phyloP scores from a whole-genome alignment of 2,888 invertebrate genomes.

The Lithophane ornitopus region DNA sequence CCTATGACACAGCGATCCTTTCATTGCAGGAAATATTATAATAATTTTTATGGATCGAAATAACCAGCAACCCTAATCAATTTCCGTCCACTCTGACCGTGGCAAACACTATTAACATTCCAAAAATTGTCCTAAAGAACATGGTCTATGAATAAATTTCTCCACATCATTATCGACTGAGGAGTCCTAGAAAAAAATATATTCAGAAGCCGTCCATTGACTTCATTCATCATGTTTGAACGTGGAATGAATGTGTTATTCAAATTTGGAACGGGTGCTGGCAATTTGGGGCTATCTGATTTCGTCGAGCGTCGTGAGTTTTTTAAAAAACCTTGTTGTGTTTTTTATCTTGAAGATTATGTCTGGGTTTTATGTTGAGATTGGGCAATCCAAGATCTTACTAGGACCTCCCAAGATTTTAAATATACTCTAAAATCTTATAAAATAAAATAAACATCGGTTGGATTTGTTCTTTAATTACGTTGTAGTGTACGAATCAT shows the following conservation, averaged over 20 bases:
- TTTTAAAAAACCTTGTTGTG: neutral
- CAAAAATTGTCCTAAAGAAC: constrained; percentile 1
- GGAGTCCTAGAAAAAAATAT: constrained; percentile 63
- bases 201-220: constrained; percentile 60
- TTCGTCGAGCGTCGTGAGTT: constrained; percentile 25
- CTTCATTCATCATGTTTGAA: constrained; percentile 72
- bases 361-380: neutral
- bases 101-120: constrained; percentile 28
- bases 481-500: neutral
- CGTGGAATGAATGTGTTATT: constrained; percentile 69
- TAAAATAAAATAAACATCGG: neutral
- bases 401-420: neutral
- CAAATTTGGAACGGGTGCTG: constrained; percentile 58
- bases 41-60: neutral
- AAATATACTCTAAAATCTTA: neutral
- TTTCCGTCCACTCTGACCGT: neutral
- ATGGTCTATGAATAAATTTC: constrained; percentile 51
- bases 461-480: neutral
- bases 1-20: neutral
- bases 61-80: neutral
- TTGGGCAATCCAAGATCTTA: neutral
- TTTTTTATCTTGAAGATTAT: neutral
- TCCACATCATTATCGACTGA: constrained; percentile 63
- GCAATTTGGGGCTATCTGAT: constrained; percentile 48
- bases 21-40: neutral